phyloP scores from a whole-genome alignment of 2,797 vertebrate genomes.

The Heterohyrax brucei region DNA sequence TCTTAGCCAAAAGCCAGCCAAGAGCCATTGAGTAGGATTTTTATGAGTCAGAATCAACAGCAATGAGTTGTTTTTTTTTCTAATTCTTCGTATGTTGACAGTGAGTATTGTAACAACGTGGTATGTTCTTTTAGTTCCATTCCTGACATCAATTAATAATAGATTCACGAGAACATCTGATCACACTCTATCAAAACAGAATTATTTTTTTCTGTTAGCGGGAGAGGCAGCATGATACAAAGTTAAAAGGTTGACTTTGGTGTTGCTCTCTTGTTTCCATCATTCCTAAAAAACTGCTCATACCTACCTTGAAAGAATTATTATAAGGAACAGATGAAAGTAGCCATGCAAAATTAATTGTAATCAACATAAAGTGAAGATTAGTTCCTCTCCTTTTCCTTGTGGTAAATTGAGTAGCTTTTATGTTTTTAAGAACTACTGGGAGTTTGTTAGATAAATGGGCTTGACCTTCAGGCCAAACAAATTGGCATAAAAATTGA shows the following conservation, averaged over 20 bases:
- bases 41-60: too few relatives aligned
- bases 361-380: neutral
- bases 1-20: too few relatives aligned
- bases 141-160: neutral
- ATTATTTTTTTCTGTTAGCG: neutral
- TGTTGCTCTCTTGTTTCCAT: neutral
- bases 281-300: neutral
- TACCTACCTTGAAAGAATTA: neutral
- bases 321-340: neutral
- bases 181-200: neutral
- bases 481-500: neutral
- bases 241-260: neutral
- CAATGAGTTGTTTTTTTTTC: too few relatives aligned
- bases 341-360: neutral
- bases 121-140: neutral
- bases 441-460: neutral
- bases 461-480: neutral
- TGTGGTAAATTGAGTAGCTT: neutral
- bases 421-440: slow-evolving; percentile 3
- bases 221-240: neutral
- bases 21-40: too few relatives aligned
- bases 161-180: neutral
- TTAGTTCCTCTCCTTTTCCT: slow-evolving; percentile 20
- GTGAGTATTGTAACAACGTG: neutral
- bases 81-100: neutral